phyloP scores from a whole-genome alignment of 2,888 invertebrate species.

The Isoperla grammatica region DNA sequence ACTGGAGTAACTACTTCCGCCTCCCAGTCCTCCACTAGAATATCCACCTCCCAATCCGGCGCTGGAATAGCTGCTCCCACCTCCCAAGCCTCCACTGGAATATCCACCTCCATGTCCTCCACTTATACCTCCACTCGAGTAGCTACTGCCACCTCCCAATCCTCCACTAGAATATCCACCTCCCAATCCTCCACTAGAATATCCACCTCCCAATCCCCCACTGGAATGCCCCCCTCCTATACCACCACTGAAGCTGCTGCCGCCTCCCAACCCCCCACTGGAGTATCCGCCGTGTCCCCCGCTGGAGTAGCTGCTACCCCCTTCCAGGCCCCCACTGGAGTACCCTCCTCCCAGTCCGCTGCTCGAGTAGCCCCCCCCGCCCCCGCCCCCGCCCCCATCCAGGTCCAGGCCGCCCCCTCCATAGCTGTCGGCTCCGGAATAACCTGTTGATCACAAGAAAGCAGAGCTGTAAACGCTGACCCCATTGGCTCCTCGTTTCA shows the following conservation, averaged over 20 bases:
- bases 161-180: conserved; percentile 5
- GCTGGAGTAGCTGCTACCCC: not conserved
- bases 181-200: conserved; percentile 15
- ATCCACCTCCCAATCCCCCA: conserved; percentile 9
- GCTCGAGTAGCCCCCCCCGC: not conserved
- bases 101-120: not conserved
- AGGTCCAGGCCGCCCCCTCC: not conserved
- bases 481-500: not conserved
- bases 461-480: not conserved
- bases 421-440: conserved; percentile 2
- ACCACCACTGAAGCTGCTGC: not conserved
- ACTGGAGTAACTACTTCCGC: not conserved
- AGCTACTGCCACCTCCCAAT: not conserved
- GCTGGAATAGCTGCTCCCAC: not conserved
- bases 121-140: not conserved
- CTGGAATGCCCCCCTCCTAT: too few relatives aligned
- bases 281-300: conserved; percentile 4
- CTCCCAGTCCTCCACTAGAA: conserved; percentile 9
- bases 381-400: not conserved
- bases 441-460: conserved; percentile 10
- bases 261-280: not conserved
- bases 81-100: not conserved
- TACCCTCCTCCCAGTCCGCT: not conserved
- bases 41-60: not conserved
- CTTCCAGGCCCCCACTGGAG: not conserved